These are phyloP conservation scores for Liopterus haemorrhoidalis DNA, from an alignment of 2,888 invertebrate genomes.

Conservation along the genomic window DNA sequence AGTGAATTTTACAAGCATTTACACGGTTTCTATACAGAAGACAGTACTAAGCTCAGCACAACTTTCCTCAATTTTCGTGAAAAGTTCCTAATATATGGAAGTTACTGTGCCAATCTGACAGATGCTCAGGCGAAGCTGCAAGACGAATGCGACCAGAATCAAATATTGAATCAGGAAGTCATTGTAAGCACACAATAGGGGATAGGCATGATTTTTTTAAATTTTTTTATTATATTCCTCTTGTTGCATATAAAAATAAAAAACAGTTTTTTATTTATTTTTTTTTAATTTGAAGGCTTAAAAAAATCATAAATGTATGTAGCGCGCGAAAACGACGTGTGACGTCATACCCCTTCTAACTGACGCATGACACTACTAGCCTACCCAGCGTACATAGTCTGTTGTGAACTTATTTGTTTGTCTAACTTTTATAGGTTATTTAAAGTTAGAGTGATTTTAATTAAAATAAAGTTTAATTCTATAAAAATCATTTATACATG, in stretches of 20 bases:
- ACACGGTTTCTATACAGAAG: slow-evolving; percentile 60
- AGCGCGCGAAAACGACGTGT: too few species aligned
- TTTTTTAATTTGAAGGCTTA: slow-evolving; percentile 14
- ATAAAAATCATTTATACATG: too few species aligned
- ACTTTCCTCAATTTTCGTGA: slow-evolving; percentile 89
- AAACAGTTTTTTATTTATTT: slow-evolving; percentile 11
- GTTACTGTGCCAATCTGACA: slow-evolving; percentile 92
- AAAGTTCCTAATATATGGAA: slow-evolving; percentile 87
- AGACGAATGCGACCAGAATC: slow-evolving; percentile 63
- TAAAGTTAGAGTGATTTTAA: too few species aligned
- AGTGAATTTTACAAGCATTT: slow-evolving; percentile 77
- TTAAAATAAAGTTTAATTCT: too few species aligned
- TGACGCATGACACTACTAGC: too few species aligned
- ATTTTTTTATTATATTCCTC: not conserved
- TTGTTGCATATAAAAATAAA: slow-evolving; percentile 3
- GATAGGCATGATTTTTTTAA: too few species aligned
- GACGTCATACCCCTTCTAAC: too few species aligned
- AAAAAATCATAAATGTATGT: too few species aligned
- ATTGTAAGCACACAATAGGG: too few species aligned
- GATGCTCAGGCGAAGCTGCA: slow-evolving; percentile 82
- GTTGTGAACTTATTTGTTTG: too few species aligned
- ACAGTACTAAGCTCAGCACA: slow-evolving; percentile 61
- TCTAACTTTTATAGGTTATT: too few species aligned
- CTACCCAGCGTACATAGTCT: too few species aligned
- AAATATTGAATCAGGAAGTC: slow-evolving; percentile 60